Evolutionary conservation across 2,113 vertebrate species (phyloP).

Genomic region (Macaca nemestrina): DNA sequence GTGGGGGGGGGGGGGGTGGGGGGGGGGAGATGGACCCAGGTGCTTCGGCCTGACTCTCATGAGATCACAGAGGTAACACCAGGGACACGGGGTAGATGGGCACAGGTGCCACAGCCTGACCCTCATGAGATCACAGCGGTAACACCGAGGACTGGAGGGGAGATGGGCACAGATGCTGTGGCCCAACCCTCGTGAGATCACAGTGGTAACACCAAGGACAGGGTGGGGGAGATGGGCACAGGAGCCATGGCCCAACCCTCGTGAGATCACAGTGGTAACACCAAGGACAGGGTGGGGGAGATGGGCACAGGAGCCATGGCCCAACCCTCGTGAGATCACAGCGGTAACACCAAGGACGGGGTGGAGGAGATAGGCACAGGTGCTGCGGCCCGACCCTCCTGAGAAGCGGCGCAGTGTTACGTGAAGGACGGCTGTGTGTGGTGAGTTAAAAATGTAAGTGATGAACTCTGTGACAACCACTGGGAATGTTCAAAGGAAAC

Average conservation of each 20-base stretch:
- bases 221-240: too few species aligned
- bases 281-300: too few species aligned
- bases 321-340: accelerated
- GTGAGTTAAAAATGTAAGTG: not conserved
- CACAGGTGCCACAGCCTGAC: too few species aligned
- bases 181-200: accelerated
- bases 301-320: accelerated
- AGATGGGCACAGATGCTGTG: accelerated
- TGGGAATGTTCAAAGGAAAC: not conserved
- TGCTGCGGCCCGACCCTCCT: accelerated
- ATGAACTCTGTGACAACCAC: not conserved
- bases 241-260: too few species aligned
- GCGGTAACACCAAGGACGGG: too few species aligned
- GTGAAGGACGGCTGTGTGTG: not conserved
- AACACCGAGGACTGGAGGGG: too few species aligned
- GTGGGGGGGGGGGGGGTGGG: accelerated
- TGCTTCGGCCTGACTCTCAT: accelerated
- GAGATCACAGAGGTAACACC: too few species aligned
- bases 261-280: too few species aligned
- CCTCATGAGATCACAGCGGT: accelerated
- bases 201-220: too few species aligned
- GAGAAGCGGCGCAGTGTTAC: accelerated
- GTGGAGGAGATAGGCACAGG: accelerated
- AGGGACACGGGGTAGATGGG: too few species aligned
- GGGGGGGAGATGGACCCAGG: too few species aligned